Conservation (phyloP, 2,888 invertebrate genomes). For the Tetranychus piercei region DNA sequence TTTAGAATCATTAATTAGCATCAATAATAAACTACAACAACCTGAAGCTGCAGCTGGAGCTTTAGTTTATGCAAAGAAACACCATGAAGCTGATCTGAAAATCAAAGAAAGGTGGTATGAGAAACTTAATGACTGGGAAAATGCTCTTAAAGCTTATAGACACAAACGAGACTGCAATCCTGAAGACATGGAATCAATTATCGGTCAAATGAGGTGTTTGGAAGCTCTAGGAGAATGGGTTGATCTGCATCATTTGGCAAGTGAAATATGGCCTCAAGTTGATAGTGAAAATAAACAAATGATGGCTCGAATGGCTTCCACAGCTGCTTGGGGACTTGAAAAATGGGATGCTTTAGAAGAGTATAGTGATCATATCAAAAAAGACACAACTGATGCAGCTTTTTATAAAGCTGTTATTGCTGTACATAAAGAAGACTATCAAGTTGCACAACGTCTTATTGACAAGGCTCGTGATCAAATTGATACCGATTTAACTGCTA, state of each 20-base stretch:
- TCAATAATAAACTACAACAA: conserved; percentile 94
- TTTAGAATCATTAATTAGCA: conserved; percentile 71
- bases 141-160: conserved; percentile 66
- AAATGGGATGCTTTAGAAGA: conserved; percentile 86
- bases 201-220: conserved; percentile 85
- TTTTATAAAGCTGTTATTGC: conserved; percentile 84
- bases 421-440: conserved; percentile 46
- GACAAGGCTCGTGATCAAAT: conserved; percentile 79
- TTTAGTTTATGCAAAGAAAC: conserved; percentile 66
- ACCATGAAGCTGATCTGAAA: conserved; percentile 44
- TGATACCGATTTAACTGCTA: conserved; percentile 88
- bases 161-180: conserved; percentile 34
- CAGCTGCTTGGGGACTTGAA: conserved; percentile 82
- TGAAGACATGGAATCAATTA: conserved; percentile 54
- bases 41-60: conserved; percentile 89
- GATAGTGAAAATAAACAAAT: conserved; percentile 32
- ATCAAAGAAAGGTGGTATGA: conserved; percentile 91
- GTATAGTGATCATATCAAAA: conserved; percentile 69
- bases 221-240: conserved; percentile 93
- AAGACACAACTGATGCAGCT: conserved; percentile 82
- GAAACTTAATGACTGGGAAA: conserved; percentile 96
- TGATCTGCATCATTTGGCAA: conserved; percentile 57
- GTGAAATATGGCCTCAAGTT: conserved; percentile 55
- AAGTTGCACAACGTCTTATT: conserved; percentile 42
- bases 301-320: conserved; percentile 69